Percentiles rank a stretch among this genome's conserved stretches.
phyloP scores from a whole-genome alignment of 2,888 invertebrate species.

The Drosophila sordidapex region DNA sequence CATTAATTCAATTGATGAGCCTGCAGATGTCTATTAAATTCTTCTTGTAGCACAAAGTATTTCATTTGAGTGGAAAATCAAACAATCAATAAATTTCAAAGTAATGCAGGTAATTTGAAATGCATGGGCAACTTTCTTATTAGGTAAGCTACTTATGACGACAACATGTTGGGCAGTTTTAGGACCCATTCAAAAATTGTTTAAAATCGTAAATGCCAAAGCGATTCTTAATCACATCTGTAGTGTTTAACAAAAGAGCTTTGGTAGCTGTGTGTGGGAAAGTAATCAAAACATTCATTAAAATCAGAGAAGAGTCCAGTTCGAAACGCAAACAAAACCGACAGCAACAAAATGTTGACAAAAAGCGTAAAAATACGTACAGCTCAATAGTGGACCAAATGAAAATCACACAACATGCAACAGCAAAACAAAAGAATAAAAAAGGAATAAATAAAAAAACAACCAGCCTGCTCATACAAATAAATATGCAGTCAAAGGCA shows the following conservation, averaged over 20 bases:
- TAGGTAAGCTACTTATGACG: background rate
- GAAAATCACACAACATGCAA: conserved; percentile 54
- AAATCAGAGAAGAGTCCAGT: conserved; percentile 44
- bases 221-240: conserved; percentile 15
- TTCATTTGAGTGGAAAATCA: conserved; percentile 8
- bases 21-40: conserved; percentile 32
- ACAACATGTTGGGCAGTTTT: background rate
- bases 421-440: conserved; percentile 35
- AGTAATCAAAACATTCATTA: conserved; percentile 74
- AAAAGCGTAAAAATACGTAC: conserved; percentile 65
- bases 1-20: conserved; percentile 67
- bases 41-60: background rate
- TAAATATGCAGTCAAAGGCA: conserved; percentile 80
- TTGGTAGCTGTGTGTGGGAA: conserved; percentile 7
- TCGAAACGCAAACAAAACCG: conserved; percentile 55
- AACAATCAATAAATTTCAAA: conserved; percentile 14
- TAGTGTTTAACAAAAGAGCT: conserved; percentile 8
- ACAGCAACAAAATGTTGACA: conserved; percentile 71
- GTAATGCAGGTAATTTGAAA: conserved; percentile 23
- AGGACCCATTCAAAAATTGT: conserved; percentile 7
- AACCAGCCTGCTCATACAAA: conserved; percentile 59
- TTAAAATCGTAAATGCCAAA: conserved; percentile 7
- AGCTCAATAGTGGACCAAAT: conserved; percentile 64
- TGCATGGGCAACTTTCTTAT: conserved; percentile 8
- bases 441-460: conserved; percentile 34